Conservation (phyloP, 1,140 invertebrate genomes). For the Sarcophaga bullata region DNA sequence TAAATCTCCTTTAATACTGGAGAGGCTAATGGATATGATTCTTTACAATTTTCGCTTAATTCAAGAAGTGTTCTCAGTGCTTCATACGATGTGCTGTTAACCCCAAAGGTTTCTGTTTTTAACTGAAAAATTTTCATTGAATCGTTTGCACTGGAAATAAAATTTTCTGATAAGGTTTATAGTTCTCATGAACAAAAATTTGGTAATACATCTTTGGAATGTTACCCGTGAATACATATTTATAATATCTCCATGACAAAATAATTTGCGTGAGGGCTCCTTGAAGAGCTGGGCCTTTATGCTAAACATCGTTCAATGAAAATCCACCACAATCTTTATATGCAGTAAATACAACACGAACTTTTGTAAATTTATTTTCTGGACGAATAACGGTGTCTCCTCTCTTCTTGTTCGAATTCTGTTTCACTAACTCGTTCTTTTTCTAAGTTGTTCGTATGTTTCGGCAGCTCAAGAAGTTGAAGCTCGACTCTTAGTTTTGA, state of each 20-base stretch:
- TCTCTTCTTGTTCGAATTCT: no score
- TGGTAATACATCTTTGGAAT: conserved; percentile 41
- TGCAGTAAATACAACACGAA: conserved; percentile 31
- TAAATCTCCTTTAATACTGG: neutral
- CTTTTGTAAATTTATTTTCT: conserved; percentile 19
- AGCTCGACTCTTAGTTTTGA: no score
- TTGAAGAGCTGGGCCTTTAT: conserved; percentile 9
- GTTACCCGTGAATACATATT: conserved; percentile 28
- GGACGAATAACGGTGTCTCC: neutral
- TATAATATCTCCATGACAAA: conserved; percentile 11
- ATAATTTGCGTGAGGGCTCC: conserved; percentile 8
- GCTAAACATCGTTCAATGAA: conserved; percentile 27
- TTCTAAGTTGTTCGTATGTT: no score
- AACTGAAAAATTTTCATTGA: no score
- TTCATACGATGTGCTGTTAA: conserved; percentile 20
- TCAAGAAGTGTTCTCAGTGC: conserved; percentile 16
- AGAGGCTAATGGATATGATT: neutral
- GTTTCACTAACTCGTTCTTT: no score
- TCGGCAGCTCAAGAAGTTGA: no score
- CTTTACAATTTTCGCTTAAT: conserved; percentile 1
- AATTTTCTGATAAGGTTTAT: no score
- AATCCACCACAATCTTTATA: neutral
- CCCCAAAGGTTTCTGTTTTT: conserved; percentile 28
- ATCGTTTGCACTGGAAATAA: no score
- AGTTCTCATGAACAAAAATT: no score